Evolutionary conservation across 92 coral and sea anemone genomes (phyloP).

Genomic region (Hydrozoanthus gracilis): DNA sequence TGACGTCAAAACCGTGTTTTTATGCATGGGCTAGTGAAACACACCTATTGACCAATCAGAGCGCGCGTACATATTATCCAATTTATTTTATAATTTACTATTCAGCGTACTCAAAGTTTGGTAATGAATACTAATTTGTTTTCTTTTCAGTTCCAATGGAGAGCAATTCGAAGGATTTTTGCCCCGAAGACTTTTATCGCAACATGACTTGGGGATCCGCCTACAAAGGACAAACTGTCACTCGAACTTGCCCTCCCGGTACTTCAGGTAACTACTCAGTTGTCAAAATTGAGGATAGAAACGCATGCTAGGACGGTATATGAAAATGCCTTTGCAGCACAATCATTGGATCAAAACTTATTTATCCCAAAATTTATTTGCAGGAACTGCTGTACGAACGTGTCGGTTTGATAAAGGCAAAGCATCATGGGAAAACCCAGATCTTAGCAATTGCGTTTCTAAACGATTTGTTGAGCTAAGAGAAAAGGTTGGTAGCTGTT

Average conservation of each 20-base stretch:
- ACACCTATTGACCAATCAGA: too few relatives aligned
- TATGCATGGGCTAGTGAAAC: too few relatives aligned
- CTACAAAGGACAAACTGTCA: conserved; percentile 59
- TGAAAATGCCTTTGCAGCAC: neutral
- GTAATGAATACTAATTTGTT: neutral
- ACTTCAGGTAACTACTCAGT: conserved; percentile 56
- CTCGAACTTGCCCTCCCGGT: conserved; percentile 63
- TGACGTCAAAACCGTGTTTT: too few relatives aligned
- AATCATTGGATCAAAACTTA: neutral
- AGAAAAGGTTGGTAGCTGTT: conserved; percentile 50
- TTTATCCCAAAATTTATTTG: neutral
- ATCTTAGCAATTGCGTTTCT: conserved; percentile 77
- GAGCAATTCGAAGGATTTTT: conserved; percentile 54
- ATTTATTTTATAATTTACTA: too few relatives aligned
- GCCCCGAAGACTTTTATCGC: conserved; percentile 52
- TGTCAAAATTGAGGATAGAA: neutral
- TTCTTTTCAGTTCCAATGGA: conserved; percentile 37
- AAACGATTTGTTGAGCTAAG: conserved; percentile 61
- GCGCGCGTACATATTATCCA: too few relatives aligned
- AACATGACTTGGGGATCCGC: conserved; percentile 72
- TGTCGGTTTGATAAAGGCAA: conserved; percentile 57
- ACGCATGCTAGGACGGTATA: neutral
- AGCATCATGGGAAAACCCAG: conserved; percentile 76
- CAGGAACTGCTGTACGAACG: conserved; percentile 64
- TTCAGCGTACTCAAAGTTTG: too few relatives aligned